Conservation (phyloP, 2,797 vertebrate genomes). For the Myotis vivesi region DNA sequence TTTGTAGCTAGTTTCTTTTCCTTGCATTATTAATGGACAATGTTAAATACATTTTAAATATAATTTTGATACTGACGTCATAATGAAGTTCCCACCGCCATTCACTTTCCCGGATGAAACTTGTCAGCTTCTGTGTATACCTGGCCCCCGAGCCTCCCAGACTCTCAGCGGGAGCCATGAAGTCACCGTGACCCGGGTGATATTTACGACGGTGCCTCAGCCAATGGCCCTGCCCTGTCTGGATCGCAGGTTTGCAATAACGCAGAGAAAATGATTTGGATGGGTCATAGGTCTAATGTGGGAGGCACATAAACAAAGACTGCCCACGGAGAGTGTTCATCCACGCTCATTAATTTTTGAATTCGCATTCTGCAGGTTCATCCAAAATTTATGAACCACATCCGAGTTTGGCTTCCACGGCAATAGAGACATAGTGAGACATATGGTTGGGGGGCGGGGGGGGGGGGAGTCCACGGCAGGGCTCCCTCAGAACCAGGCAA, state of each 20-base stretch:
- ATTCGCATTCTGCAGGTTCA: conserved; percentile 76
- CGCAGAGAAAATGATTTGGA: conserved; percentile 58
- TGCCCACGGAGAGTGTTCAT: conserved; percentile 65
- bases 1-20: not conserved
- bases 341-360: conserved; percentile 78
- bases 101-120: not conserved
- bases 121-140: not conserved
- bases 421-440: conserved; percentile 57
- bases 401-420: conserved; percentile 66
- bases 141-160: not conserved
- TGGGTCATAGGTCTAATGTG: conserved; percentile 74
- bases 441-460: conserved; percentile 39
- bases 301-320: conserved; percentile 75
- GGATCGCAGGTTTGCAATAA: conserved; percentile 61
- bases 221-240: conserved; percentile 27
- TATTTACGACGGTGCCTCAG: conserved; percentile 1
- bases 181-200: not conserved
- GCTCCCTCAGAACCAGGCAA: conserved; percentile 21
- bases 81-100: not conserved
- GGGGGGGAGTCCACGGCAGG: not conserved
- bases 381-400: conserved; percentile 76
- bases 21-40: not conserved
- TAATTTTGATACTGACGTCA: not conserved
- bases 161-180: not conserved
- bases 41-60: not conserved